Evolutionary conservation across 1,140 invertebrate genomes (phyloP), one percentile per base, ranked within the genome.

Genomic region (Augochlora pura): DNA sequence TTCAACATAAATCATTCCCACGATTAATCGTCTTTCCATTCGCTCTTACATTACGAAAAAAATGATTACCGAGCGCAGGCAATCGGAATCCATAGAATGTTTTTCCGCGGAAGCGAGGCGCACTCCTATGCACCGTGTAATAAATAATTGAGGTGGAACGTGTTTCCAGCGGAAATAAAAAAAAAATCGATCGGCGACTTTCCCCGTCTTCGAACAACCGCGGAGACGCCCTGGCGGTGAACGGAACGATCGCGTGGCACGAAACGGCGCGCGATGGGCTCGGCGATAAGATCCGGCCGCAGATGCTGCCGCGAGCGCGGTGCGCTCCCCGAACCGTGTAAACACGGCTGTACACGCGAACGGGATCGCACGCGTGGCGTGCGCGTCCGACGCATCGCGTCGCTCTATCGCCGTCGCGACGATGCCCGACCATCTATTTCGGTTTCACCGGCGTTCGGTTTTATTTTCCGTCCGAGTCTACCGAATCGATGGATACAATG

Each of bases 291-390:
- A 88, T 85, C 80, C 42, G 66, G 39, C n/a, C n/a, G n/a, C 60
- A 78, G 83, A 86, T 86, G 82, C 76, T 83, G 77, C 86, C 77
- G 84, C 82, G 38, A 80, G 82, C 81, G 88, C 77, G 84, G 38
- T 81, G 82, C 81, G 88, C 77, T 85, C 80, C 77, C 69, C 85
- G 77, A 89, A 78, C 85, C 91, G 86, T 91, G 90, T 91, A 92
- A 91, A 92, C 83, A 88, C 81, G 80, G 80, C 67, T 88, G 88
- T 90, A 89, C 90, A 91, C 90, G 90, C 89, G 75, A 86, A 67
- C 77, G 49, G 83, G 80, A 88, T 83, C 78, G 75, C 73, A 77
- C 76, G 82, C 83, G 66, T 74, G 70, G 81, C 77, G 79, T 70
- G 66, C 38, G 32, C 38, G 32, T 49, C 42, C 32, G 38, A 66